Percentiles rank a stretch among this genome's conserved stretches.
These are phyloP conservation scores for Malacoraja senta DNA, from an alignment of 2,797 vertebrate species.

Conservation along the genomic window DNA sequence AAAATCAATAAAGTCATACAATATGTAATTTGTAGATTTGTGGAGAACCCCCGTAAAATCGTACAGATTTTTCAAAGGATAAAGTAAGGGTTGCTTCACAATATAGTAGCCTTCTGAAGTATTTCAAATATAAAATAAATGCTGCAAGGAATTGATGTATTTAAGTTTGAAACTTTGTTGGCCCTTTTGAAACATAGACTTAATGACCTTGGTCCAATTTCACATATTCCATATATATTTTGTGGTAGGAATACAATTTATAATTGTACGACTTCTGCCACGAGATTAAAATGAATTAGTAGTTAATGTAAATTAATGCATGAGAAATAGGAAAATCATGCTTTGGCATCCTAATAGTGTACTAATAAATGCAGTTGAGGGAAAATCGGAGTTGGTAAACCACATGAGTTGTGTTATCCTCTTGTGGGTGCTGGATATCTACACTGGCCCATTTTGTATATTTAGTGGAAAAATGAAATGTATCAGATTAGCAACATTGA, in stretches of 20 bases:
- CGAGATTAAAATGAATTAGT: not conserved
- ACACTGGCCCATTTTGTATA: not conserved
- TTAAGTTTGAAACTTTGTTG: not conserved
- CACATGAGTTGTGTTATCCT: not conserved
- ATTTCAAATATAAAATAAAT: not conserved
- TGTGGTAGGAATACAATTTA: not conserved
- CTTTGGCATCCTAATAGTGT: not conserved
- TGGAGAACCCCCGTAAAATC: too few relatives aligned
- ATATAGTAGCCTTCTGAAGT: not conserved
- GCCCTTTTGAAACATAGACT: not conserved
- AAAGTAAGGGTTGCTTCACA: not conserved
- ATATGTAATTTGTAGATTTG: not conserved
- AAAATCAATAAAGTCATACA: not conserved
- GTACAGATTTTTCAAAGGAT: not conserved
- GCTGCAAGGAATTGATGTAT: not conserved
- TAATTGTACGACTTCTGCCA: not conserved
- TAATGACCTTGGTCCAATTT: not conserved
- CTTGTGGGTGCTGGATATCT: not conserved
- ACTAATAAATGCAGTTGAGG: not conserved
- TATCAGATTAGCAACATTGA: not conserved
- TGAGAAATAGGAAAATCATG: not conserved
- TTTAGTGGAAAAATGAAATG: not conserved
- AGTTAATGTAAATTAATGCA: not conserved
- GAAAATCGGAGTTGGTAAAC: not conserved
- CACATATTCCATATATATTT: not conserved